Evolutionary conservation across 2,113 vertebrate species (phyloP), one percentile per base, ranked within the genome.

Genomic region (Chauna torquata): DNA sequence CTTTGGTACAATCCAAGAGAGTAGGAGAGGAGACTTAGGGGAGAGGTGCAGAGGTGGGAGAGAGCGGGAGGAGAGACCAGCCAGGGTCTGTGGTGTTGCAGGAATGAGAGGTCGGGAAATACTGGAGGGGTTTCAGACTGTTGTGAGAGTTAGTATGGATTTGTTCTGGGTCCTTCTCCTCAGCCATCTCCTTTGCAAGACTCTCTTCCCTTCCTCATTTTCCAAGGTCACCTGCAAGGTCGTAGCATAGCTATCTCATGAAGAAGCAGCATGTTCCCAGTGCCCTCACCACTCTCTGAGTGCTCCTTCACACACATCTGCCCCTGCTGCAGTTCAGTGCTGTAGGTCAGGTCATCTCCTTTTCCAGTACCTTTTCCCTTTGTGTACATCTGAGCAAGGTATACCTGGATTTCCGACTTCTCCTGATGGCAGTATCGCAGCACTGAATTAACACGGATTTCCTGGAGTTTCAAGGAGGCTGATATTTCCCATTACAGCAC

Each of bases 401-500:
- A 1, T 75, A 16, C 27, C 78, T 49, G 66, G 19, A 23, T 79
- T 78, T 55, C 65, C 47, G 77, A n/a, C 20, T 40, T 94, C 74
- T 81, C 27, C 38, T 28, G 28, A 45, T 58, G 17, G 22, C 57
- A 34, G 12, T 42, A 9, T 22, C 8, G 4, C 28, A 72, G 47
- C 30, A 52, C 8, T 16, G 57, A 23, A 9, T 49, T 40, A 54
- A 12, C 0, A 0, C 24, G 52, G 38, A 6, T 55, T 84, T 90
- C 75, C 59, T 62, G 49, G 5, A 49, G 44, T 49, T 58, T 76
- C 18, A 20, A 82, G 42, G 49, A 18, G 4, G 14, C 32, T 65
- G 49, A 55, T 61, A 30, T 30, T 88, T 82, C 68, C 47, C 45
- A 14, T 50, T 55, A 11, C 14, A 72, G 84, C 42, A 87, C 12